A percentile compares a stretch with the other conserved stretches of the same genome.
These are phyloP conservation scores for Aphelinus atriplicis DNA, from an alignment of 1,140 invertebrate species.

Conservation along the genomic window DNA sequence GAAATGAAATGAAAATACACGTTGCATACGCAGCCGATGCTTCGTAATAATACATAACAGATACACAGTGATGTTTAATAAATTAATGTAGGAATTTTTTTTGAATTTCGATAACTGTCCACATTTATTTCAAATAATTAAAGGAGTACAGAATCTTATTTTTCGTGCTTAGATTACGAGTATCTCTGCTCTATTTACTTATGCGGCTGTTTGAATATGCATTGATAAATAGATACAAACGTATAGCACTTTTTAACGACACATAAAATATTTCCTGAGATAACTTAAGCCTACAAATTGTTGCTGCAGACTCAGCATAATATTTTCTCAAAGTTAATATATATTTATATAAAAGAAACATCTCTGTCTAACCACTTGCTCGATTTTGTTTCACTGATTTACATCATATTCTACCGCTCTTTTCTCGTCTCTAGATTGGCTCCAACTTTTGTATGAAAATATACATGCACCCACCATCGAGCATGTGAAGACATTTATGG, in stretches of 20 bases:
- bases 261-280: slow-evolving; percentile 35
- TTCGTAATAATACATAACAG: too few relatives aligned
- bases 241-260: slow-evolving; percentile 8
- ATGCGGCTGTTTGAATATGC: too few relatives aligned
- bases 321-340: slow-evolving; percentile 16
- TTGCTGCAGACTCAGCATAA: background rate
- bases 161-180: slow-evolving; percentile 15
- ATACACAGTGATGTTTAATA: too few relatives aligned
- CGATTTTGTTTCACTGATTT: slow-evolving; percentile 1
- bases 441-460: slow-evolving; percentile 35
- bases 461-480: slow-evolving; percentile 19
- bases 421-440: background rate
- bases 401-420: background rate
- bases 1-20: background rate
- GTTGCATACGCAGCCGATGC: too few relatives aligned
- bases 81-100: background rate
- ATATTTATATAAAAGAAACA: slow-evolving; percentile 28
- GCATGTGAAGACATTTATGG: slow-evolving; percentile 29
- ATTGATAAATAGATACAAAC: too few relatives aligned
- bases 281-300: slow-evolving; percentile 8
- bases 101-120: slow-evolving; percentile 15
- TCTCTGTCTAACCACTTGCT: background rate
- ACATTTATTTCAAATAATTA: slow-evolving; percentile 34
- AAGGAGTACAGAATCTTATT: slow-evolving; percentile 26
- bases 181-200: background rate